phyloP scores from a whole-genome alignment of 2,888 invertebrate species.

The Strigamia transsilvanica region DNA sequence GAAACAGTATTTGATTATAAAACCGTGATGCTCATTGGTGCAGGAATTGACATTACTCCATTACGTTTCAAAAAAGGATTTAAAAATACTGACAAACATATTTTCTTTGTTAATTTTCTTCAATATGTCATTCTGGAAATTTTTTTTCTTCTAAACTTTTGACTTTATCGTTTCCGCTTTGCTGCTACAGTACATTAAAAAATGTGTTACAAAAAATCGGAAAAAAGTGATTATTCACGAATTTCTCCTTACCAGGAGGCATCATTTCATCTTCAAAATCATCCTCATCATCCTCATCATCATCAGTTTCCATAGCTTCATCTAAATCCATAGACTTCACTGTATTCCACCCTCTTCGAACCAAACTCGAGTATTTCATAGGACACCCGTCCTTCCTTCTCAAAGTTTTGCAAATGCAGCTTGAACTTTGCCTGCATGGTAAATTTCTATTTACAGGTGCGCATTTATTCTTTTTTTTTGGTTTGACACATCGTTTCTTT shows the following conservation, averaged over 20 bases:
- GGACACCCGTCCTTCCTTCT: background rate
- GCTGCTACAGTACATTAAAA: no score
- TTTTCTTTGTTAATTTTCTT: no score
- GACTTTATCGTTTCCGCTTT: no score
- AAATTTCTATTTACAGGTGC: background rate
- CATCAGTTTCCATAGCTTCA: background rate
- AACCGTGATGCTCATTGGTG: conserved; percentile 40
- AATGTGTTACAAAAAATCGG: no score
- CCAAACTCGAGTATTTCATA: background rate
- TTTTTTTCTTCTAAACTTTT: no score
- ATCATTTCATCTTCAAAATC: background rate
- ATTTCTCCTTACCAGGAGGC: background rate
- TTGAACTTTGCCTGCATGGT: background rate
- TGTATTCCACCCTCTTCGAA: background rate
- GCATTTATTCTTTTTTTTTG: background rate
- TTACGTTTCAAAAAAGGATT: background rate
- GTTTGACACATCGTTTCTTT: background rate
- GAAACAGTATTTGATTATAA: conserved; percentile 48
- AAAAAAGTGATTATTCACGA: no score
- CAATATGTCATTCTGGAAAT: no score
- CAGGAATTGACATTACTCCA: conserved; percentile 42
- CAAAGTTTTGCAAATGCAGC: background rate
- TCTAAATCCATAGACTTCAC: background rate
- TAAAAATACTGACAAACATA: no score
- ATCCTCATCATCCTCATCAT: background rate